Base-by-base conservation (phyloP, 2,113 vertebrate genomes). In the Apteryx mantelli region DNA sequence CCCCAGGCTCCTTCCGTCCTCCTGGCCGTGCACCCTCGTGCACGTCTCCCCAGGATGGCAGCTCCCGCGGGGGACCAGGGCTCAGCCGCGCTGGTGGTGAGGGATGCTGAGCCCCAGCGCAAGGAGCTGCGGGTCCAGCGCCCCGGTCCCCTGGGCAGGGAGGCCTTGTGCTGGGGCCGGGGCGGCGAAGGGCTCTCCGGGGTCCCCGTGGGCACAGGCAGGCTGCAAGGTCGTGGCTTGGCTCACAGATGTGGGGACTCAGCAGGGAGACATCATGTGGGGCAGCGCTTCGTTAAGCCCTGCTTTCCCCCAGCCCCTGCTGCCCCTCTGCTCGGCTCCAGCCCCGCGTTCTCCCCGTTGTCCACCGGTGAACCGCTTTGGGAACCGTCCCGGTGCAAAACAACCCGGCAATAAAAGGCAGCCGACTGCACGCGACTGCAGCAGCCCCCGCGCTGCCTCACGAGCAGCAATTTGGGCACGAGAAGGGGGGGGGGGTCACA, bases 291-390 rank as follows among this genome's bases (percentile, higher is more conserved):
- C 16, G 44, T 16, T 46, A 46, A 46, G 44, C 1, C 4, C 1
- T 0, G 7, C 18, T 55, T 68, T 52, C 8, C n/a, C 48, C 22
- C 58, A 52, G 53, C 28, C 24, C 7, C 5, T 5, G 46, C 46
- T 48, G 46, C 13, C 18, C 86, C 60, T 44, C 46, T 2, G 2
- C 34, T 78, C 5, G 0, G 36, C 15, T 75, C 46, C 88, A 71
- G 6, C 3, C 34, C 24, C 21, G 2, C 1, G 3, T 4, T 2
- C 9, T 26, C 1, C 18, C 16, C 8, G 13, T 5, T 9, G 32
- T 53, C 20, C 32, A 28, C 18, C 61, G 53, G 44, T 12, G n/a
- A 73, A 73, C 8, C 1, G 4, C 73, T 65, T 42, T 0, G 0
- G 44, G 40, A 88, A 73, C 56, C 32, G 50, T 11, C 32, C 16